A percentile compares a stretch with the other conserved stretches of the same genome.
Conservation (phyloP, 2,113 vertebrate species). For the Xiphias gladius region DNA sequence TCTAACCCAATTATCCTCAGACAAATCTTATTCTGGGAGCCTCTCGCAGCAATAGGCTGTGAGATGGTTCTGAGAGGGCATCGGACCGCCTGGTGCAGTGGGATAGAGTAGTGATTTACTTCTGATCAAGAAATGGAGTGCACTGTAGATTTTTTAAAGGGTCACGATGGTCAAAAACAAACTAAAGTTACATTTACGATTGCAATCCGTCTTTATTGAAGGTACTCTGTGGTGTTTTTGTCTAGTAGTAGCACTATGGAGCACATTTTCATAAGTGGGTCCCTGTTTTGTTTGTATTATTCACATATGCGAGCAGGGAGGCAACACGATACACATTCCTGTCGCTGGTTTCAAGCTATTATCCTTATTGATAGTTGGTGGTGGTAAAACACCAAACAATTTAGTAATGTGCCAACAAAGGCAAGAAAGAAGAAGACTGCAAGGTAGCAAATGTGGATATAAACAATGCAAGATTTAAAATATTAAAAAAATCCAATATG, state of each 20-base stretch:
- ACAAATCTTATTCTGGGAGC: slow-evolving; percentile 81
- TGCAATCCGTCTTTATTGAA: not conserved
- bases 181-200: not conserved
- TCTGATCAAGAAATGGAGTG: slow-evolving; percentile 19
- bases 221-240: not conserved
- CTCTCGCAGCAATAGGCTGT: slow-evolving; percentile 47
- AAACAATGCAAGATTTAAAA: not conserved
- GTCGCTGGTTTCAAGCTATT: too few relatives aligned
- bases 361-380: not conserved
- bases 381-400: not conserved
- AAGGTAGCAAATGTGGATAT: too few relatives aligned
- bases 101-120: not conserved
- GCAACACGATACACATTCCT: too few relatives aligned
- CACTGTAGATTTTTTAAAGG: not conserved
- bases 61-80: slow-evolving; percentile 39
- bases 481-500: not conserved
- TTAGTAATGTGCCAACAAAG: too few relatives aligned
- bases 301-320: not conserved
- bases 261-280: not conserved
- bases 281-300: not conserved
- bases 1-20: slow-evolving; percentile 75
- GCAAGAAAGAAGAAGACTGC: too few relatives aligned
- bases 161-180: not conserved
- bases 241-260: not conserved
- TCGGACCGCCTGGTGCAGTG: slow-evolving; percentile 9